Base-by-base conservation (phyloP, 2,113 vertebrate genomes). In the Nycticorax nycticorax region DNA sequence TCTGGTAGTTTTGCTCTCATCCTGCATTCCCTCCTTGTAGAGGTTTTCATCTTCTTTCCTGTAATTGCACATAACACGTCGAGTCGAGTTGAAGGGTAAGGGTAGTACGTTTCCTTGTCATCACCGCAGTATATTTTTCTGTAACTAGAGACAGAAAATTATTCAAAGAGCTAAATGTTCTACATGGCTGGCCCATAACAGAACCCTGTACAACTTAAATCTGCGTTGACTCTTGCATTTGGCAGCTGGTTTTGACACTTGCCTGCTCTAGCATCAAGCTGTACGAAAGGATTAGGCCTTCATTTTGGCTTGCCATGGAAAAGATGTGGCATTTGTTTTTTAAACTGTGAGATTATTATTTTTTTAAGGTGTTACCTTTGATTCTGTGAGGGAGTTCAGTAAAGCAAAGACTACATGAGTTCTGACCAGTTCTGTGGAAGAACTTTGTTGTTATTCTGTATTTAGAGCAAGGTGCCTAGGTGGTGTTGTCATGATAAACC, bases 131-230 rank as follows among this genome's bases (percentile, higher is more conserved):
- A 2, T 18, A 0, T 26, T 64, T 41, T 39, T 5, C 30, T 64
- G 8, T 41, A 27, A 26, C 3, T 23, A 5, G n/a, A 39, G 37
- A 4, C 27, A 28, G 6, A 37, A n/a, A 27, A 3, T 27, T 55
- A 32, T 33, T 67, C 13, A 26, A 85, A 39, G 19, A 27, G 7
- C 19, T 48, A 8, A 13, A 23, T 19, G 6, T 18, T 37, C 23
- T 18, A 0, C 4, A 0, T 19, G 15, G 5, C 20, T 33, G 26
- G 3, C 3, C 0, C 33, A 1, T n/a, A 8, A 55, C 33, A 20
- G 39, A 22, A 35, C 2, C 7, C 7, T 6, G 10, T 30, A 8
- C 47, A 47, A 18, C 12, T 55, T 12, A 59, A 32, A 11, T 7
- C 24, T 18, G 8, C 3, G 1, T 5, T 24, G 28, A 32, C 8